Base-by-base conservation (phyloP, 2,113 vertebrate species). In the Thalassoma bifasciatum region DNA sequence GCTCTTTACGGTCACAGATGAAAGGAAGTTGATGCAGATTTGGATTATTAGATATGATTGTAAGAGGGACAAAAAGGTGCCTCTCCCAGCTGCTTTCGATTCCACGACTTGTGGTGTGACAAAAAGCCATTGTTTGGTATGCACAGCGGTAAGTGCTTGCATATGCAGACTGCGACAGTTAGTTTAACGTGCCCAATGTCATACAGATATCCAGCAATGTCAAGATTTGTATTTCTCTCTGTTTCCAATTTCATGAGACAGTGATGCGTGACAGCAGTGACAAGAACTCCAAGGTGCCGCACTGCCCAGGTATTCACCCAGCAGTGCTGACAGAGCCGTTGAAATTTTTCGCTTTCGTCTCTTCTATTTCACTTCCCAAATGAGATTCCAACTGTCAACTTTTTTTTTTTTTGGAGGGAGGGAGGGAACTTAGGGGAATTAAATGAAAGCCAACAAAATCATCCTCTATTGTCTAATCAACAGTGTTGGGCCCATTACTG, bases 221-320 rank as follows among this genome's bases (percentile, higher is more conserved):
- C 89, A 88, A 91, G 88, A 92, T 87, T 89, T 89, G 88, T 89
- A 81, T 85, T 92, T 87, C 84, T 82, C 75, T 77, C 69, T 87
- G 84, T 92, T 91, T 93, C 89, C 90, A 92, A 93, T 92, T 93
- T 92, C 88, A 86, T 81, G 87, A 90, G 89, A 92, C 91, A 87
- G 66, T 89, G 91, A 92, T 87, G 91, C 89, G 83, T 92, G 88
- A 91, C 90, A 86, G 88, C 65, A 38, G 79, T 87, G 91, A 90
- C 88, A 83, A 85, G 84, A 88, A 89, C 75, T 92, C 88, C 68
- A 80, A 88, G 86, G 81, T 84, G 81, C 85, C 71, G 63, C 81
- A 67, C 84, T 79, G 84, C 72, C 78, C 85, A 89, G 88, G 85
- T 81, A 75, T 79, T 84, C 81, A 78, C 72, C 14, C 77, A 78